phyloP scores from a whole-genome alignment of 2,113 vertebrate species.

The Fregetta grallaria region DNA sequence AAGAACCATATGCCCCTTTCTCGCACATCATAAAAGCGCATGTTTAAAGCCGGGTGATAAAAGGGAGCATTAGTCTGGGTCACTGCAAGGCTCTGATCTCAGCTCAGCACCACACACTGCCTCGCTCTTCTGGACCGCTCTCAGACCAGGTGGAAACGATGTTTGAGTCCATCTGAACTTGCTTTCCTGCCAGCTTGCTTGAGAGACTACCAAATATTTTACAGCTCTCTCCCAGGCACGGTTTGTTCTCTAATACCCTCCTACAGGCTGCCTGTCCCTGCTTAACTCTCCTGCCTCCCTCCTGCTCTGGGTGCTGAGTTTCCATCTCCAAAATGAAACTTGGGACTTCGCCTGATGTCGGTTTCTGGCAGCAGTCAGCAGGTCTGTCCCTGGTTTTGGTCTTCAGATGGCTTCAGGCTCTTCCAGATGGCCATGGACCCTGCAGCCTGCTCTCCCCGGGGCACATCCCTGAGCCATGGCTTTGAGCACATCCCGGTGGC shows the following conservation, averaged over 20 bases:
- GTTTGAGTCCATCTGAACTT: conserved; percentile 3
- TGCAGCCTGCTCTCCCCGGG: not conserved
- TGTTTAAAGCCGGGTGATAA: conserved; percentile 48
- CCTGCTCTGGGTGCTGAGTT: not conserved
- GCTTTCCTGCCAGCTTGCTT: conserved; percentile 27
- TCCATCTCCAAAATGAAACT: not conserved
- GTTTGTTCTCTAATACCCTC: conserved; percentile 11
- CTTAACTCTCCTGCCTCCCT: not conserved
- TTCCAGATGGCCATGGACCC: not conserved
- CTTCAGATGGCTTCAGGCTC: not conserved
- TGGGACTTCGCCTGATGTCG: not conserved
- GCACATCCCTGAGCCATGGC: rapidly evolving
- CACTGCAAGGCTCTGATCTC: not conserved
- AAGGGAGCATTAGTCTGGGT: conserved; percentile 34
- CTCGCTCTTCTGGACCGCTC: not conserved
- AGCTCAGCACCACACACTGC: not conserved
- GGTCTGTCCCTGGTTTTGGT: not conserved
- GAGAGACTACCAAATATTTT: conserved; percentile 20
- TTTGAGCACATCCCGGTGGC: not conserved
- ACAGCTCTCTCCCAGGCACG: conserved; percentile 15
- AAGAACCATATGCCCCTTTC: conserved; percentile 56
- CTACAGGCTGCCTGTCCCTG: not conserved
- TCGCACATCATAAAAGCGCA: conserved; percentile 49
- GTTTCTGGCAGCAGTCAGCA: not conserved
- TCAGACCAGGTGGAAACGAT: conserved; percentile 46